These are phyloP conservation scores for Aptenodytes patagonicus DNA, from an alignment of 2,113 vertebrate genomes.

Conservation along the genomic window DNA sequence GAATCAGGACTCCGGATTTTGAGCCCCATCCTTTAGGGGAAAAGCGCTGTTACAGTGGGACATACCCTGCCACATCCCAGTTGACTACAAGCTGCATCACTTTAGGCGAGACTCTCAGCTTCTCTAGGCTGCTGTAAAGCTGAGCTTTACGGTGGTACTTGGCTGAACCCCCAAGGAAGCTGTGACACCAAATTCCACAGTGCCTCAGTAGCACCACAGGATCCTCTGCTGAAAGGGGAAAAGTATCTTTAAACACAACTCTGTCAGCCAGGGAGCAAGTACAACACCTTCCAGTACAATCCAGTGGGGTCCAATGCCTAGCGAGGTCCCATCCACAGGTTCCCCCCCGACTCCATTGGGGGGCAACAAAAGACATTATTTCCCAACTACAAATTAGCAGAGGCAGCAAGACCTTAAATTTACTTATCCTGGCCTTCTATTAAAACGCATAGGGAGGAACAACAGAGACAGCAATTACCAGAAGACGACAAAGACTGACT, in stretches of 20 bases:
- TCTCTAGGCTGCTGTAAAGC: not conserved
- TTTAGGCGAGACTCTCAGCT: not conserved
- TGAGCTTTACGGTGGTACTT: not conserved
- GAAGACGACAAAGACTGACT: not conserved
- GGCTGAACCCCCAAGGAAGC: not conserved
- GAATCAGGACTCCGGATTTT: not conserved
- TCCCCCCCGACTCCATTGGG: accelerated
- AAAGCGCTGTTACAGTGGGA: not conserved
- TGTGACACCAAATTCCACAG: not conserved
- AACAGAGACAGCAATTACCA: not conserved
- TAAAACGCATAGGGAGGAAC: accelerated
- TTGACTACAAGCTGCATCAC: not conserved
- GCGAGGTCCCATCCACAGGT: not conserved
- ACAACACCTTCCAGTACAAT: not conserved
- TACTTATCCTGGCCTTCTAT: not conserved
- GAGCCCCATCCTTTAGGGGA: not conserved
- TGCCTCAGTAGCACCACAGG: not conserved
- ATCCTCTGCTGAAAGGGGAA: not conserved
- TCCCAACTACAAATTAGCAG: not conserved
- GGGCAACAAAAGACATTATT: not conserved
- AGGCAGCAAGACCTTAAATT: not conserved
- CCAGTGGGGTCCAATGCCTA: not conserved
- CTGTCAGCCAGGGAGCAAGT: not conserved
- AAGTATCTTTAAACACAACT: not conserved
- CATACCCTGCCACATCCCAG: not conserved